These are phyloP conservation scores for Smittia aterrima DNA, from an alignment of 2,888 invertebrate genomes.

Conservation along the genomic window DNA sequence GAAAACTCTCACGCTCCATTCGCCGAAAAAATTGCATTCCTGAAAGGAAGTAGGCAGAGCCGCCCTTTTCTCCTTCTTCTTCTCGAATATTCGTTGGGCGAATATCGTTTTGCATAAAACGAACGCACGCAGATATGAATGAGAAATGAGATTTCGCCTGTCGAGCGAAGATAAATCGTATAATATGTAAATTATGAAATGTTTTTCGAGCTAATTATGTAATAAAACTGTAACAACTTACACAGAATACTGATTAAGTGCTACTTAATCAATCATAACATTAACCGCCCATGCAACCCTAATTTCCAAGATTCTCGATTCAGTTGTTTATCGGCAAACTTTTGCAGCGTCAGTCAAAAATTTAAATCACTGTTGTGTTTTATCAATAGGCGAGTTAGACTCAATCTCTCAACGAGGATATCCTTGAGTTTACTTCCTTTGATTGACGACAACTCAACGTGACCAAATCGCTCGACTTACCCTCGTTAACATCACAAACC, in stretches of 20 bases:
- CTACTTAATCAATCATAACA: conserved; percentile 21
- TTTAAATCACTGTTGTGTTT: conserved; percentile 4
- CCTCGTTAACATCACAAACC: conserved; percentile 34
- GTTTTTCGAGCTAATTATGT: not conserved
- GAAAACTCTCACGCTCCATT: not conserved
- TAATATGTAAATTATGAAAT: not conserved
- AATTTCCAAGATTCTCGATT: not conserved
- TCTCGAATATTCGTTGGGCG: too few relatives aligned
- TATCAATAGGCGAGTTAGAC: not conserved
- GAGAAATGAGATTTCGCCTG: not conserved
- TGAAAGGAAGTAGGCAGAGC: conserved; percentile 26
- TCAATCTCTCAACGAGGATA: not conserved
- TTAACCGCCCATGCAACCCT: conserved; percentile 4
- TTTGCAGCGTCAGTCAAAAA: not conserved
- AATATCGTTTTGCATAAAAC: not conserved
- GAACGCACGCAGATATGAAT: not conserved
- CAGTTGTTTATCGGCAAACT: conserved; percentile 10
- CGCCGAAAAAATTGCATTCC: not conserved
- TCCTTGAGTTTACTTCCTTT: not conserved
- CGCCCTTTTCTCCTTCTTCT: not conserved
- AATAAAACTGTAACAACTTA: not conserved
- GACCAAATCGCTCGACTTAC: not conserved
- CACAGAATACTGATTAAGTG: not conserved
- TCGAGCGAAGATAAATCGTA: not conserved
- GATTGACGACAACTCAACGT: too few relatives aligned